phyloP scores from a whole-genome alignment of 2,797 vertebrate genomes.

The Acanthopagrus latus region DNA sequence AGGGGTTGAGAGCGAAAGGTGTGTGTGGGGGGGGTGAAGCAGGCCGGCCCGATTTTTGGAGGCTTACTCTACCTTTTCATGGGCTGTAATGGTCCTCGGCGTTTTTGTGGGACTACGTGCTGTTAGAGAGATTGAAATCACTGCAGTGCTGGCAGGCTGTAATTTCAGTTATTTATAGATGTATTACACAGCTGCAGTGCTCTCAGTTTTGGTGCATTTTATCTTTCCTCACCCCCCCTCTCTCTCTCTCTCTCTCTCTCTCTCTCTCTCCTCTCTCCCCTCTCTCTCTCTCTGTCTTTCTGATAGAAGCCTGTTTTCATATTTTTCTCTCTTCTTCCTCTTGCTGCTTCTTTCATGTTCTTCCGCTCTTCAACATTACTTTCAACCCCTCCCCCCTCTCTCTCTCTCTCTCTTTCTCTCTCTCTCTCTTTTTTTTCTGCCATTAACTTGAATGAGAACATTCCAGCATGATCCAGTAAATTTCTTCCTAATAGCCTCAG shows the following conservation, averaged over 20 bases:
- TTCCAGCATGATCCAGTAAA: slow-evolving; percentile 81
- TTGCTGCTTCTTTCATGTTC: slow-evolving; percentile 64
- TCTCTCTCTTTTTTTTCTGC: slow-evolving; percentile 40
- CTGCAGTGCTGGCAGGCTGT: slow-evolving; percentile 87
- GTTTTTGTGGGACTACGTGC: slow-evolving; percentile 71
- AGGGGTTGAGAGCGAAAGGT: slow-evolving; percentile 51
- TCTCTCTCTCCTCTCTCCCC: slow-evolving; percentile 28
- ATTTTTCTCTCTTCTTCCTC: slow-evolving; percentile 35
- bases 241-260: slow-evolving; percentile 20
- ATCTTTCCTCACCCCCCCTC: slow-evolving; percentile 54
- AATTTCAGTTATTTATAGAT: slow-evolving; percentile 91
- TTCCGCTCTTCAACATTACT: slow-evolving; percentile 70
- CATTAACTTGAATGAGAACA: slow-evolving; percentile 81
- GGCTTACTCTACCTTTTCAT: slow-evolving; percentile 68
- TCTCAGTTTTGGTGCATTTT: slow-evolving; percentile 83
- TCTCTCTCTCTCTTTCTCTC: too few relatives aligned
- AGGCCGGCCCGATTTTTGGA: slow-evolving; percentile 61
- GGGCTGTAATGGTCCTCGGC: slow-evolving; percentile 54
- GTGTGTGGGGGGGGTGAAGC: slow-evolving; percentile 64
- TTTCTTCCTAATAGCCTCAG: slow-evolving; percentile 78
- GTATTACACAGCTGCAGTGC: slow-evolving; percentile 86
- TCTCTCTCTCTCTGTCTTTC: slow-evolving; percentile 19
- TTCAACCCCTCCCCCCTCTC: slow-evolving; percentile 71
- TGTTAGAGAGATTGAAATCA: slow-evolving; percentile 82
- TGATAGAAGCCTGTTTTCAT: slow-evolving; percentile 60